Percentiles rank a stretch among this genome's conserved stretches.
phyloP scores from a whole-genome alignment of 2,113 vertebrate genomes.

The Phalacrocorax brasilianus region DNA sequence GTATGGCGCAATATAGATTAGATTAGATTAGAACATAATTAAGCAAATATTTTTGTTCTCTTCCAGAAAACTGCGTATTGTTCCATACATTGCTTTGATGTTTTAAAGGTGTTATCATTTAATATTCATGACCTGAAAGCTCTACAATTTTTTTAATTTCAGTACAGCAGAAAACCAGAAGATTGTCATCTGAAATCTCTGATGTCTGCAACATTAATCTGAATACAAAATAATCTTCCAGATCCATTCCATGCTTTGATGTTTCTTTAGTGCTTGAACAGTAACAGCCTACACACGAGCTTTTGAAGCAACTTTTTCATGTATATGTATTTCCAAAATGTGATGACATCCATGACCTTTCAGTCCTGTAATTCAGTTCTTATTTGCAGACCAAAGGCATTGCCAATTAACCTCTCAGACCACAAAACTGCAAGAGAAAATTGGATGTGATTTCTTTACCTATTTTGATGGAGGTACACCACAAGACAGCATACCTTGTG shows the following conservation, averaged over 20 bases:
- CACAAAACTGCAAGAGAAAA: conserved; percentile 12
- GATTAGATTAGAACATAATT: neutral
- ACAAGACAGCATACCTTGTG: neutral
- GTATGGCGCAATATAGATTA: neutral
- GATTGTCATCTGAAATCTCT: neutral
- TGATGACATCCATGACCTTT: neutral
- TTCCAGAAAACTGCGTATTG: neutral
- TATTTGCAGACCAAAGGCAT: neutral
- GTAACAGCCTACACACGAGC: neutral
- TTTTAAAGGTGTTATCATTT: neutral
- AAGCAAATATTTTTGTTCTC: neutral
- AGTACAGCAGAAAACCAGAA: neutral
- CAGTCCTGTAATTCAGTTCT: neutral
- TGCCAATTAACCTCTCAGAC: neutral
- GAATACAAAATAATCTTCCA: neutral
- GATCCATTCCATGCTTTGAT: neutral
- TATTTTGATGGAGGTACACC: neutral
- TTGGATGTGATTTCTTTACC: neutral
- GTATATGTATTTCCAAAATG: neutral
- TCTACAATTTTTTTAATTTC: neutral
- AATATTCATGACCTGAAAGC: neutral
- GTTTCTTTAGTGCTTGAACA: neutral
- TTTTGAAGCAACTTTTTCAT: neutral
- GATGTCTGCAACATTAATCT: neutral
- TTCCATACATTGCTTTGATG: neutral